Base-by-base conservation (phyloP, 2,888 invertebrate species). In the Sthenelais limicola region DNA sequence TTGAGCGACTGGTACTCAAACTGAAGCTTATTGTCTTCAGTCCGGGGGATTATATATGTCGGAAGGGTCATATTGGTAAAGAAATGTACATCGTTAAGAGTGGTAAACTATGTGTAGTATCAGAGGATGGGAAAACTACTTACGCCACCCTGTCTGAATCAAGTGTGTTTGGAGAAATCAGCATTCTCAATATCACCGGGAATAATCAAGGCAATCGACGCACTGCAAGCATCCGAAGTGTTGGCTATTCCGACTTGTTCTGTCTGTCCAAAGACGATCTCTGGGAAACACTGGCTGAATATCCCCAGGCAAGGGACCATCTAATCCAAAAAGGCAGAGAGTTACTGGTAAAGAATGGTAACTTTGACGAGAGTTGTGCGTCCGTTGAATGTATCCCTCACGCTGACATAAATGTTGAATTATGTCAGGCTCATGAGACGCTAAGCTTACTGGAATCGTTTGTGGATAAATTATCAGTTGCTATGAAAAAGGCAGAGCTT, bases 11-110 rank as follows among this genome's bases (percentile, higher is more conserved):
- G 47, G 84, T 85, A 51, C 77, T 85, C 18, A 84, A 85, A 73
- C 78, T 85, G 32, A 80, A 81, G 71, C 74, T 85, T 38, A 83
- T 94, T 91, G 94, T 97, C 30, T 97, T 96, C 87, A 95, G 95
- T 85, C 97, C 97, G 0, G 94, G 95, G 0, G 97, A 97, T 88
- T 97, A 94, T 86, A 96, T 97, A 75, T 97, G 97, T 85, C 91
- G 96, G 33, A 97, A 97, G 87, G 97, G 97, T 0, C 97, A 97
- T 85, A 96, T 97, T 7, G 97, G 97, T 35, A 94, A 96, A 87
- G 97, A 97, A 88, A 85, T 85, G 84, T 85, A 84, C 71, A 84
- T 85, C 43, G 81, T 85, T 3, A 84, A 84, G 77, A 72, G 82
- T 9, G 85, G 85, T 15, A 79, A 79, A 32, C 74, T 85, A 15